These are phyloP conservation scores for Orussus abietinus DNA, from an alignment of 1,140 invertebrate species.

Conservation along the genomic window DNA sequence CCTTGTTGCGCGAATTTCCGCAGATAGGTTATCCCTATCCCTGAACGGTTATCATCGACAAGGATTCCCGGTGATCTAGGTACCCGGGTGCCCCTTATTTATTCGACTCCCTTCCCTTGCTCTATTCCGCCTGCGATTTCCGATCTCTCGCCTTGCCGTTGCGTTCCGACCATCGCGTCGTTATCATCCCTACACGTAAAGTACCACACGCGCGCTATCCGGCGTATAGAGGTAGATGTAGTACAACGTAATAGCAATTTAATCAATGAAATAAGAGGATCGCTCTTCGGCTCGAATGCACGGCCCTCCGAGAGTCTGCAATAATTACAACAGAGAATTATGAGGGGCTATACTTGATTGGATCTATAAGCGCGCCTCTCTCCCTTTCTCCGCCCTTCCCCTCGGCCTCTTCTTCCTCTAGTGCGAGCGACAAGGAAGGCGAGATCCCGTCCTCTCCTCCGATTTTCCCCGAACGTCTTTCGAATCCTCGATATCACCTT, in stretches of 20 bases:
- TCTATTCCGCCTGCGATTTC: neutral
- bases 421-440: conserved; percentile 19
- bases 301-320: conserved; percentile 34
- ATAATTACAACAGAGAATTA: conserved; percentile 49
- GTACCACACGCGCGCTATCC: too few relatives aligned
- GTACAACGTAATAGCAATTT: conserved; percentile 44
- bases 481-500: neutral
- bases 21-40: conserved; percentile 34
- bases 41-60: conserved; percentile 33
- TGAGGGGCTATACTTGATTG: conserved; percentile 44
- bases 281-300: conserved; percentile 13
- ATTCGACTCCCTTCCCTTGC: neutral
- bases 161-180: too few relatives aligned
- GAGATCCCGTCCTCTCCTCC: conserved; percentile 15
- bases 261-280: conserved; percentile 49
- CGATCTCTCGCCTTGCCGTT: too few relatives aligned
- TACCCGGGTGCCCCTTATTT: conserved; percentile 25
- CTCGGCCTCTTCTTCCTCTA: neutral
- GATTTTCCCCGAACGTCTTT: too few relatives aligned
- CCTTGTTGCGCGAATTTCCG: conserved; percentile 39
- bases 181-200: conserved; percentile 5
- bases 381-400: conserved; percentile 13
- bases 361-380: conserved; percentile 38
- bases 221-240: too few relatives aligned
- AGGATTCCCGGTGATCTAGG: conserved; percentile 27